phyloP scores from a whole-genome alignment of 2,113 vertebrate species.

The Cephalopholis sonnerati region DNA sequence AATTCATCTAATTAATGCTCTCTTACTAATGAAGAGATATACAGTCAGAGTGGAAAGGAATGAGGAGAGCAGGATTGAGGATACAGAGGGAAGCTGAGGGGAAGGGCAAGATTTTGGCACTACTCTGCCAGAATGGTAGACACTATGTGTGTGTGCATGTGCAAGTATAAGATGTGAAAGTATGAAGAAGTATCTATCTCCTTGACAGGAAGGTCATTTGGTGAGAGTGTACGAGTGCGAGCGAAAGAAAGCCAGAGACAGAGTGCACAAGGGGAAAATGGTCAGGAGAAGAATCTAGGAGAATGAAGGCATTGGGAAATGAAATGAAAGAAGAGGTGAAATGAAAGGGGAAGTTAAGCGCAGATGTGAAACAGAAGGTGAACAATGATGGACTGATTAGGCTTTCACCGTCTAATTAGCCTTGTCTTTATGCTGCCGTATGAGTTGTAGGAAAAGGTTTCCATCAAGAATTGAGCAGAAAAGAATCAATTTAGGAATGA shows the following conservation, averaged over 20 bases:
- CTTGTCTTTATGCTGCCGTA: constrained; percentile 41
- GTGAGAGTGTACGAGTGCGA: constrained; percentile 38
- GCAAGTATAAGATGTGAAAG: constrained; percentile 17
- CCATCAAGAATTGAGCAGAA: constrained; percentile 23
- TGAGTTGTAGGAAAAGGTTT: constrained; percentile 25
- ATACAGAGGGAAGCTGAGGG: background rate
- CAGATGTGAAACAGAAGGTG: constrained; percentile 55
- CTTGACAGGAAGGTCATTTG: constrained; percentile 76
- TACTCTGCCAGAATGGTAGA: constrained; percentile 24
- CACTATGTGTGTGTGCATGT: background rate
- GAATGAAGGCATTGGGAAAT: constrained; percentile 53
- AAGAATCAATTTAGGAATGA: constrained; percentile 28
- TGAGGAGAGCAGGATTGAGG: background rate
- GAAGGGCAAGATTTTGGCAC: constrained; percentile 19
- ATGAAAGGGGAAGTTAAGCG: constrained; percentile 66
- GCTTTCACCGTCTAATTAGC: constrained; percentile 63
- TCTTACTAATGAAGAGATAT: background rate
- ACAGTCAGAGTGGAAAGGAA: background rate
- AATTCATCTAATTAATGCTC: background rate
- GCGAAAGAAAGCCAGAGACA: constrained; percentile 51
- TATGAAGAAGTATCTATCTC: constrained; percentile 71
- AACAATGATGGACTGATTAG: constrained; percentile 75
- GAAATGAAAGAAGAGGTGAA: constrained; percentile 59
- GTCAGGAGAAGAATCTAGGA: constrained; percentile 28
- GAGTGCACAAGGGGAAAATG: constrained; percentile 40